Evolutionary conservation across 2,797 vertebrate species (phyloP), one percentile per base, ranked within the genome.

Genomic region (Pangasius larnaudii): DNA sequence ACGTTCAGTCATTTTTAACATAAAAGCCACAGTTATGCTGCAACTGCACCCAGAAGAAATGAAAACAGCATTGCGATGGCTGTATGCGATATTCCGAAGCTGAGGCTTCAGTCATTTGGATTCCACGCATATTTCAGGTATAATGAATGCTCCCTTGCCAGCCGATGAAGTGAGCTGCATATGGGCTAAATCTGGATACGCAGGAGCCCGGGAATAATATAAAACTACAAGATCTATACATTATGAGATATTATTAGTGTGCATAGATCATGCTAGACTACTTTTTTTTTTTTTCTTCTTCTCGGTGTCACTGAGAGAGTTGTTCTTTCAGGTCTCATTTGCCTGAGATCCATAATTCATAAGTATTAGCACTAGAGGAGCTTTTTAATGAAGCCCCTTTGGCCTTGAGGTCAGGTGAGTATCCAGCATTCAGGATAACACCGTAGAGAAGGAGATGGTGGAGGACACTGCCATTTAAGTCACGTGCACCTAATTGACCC

Each of bases 261-360:
- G 56, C 3, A 30, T 63, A 86, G 65, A 51, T 81, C 63, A 80
- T 72, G 75, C 61, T 11, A 16, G 82, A 11, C 42, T 56, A 3
- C 83, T 33, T 71, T 30, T 19, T 18, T 30, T 3, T 33, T 71
- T 30, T 19, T 18, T 19, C 1, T 42, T 39, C 6, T 59, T 80
- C 84, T 85, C 75, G 65, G 61, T 83, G 80, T 90, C 85, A 88
- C 69, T 56, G 36, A 75, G 84, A 86, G 87, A 86, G n/a, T 86
- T 90, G 88, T 89, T 85, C 80, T 49, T 85, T 65, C 86, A 86
- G 84, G 83, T 90, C 87, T 89, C 86, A 89, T 91, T 91, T 91
- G 89, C 88, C 89, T 88, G 87, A 86, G 87, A 91, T 91, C 89
- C 90, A 91, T 91, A 89, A 90, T 91, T 90, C 91, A 91, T 91